Conservation (phyloP, 2,113 vertebrate genomes). For the Hypocryptadius cinnamomeus region DNA sequence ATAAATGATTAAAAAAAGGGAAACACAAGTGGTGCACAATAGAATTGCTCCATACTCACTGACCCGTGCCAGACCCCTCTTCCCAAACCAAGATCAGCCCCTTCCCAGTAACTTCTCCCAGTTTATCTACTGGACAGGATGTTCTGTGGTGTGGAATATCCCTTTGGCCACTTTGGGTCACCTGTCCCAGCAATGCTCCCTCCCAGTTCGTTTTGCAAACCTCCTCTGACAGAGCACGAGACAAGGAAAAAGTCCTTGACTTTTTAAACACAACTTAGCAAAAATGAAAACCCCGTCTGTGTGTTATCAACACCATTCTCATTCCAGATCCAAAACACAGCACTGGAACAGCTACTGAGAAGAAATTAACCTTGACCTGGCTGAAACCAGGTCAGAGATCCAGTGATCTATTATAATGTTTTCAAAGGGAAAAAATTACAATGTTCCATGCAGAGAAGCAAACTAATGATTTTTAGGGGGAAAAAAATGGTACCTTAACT, state of each 20-base stretch:
- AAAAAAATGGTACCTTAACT: background rate
- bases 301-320: background rate
- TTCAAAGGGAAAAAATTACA: background rate
- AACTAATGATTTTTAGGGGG: background rate
- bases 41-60: fast-evolving
- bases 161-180: background rate
- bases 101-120: background rate
- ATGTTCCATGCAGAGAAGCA: background rate
- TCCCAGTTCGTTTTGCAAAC: background rate
- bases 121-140: background rate
- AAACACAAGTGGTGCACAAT: background rate
- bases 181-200: background rate
- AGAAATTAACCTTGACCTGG: background rate
- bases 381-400: background rate
- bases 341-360: background rate
- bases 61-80: background rate
- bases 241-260: background rate
- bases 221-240: background rate
- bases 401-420: background rate
- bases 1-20: background rate
- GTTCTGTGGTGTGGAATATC: background rate
- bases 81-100: background rate
- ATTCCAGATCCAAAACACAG: background rate
- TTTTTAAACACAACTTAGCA: background rate
- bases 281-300: background rate